phyloP scores from a whole-genome alignment of 2,797 vertebrate genomes.

The Myripristis jacobus region DNA sequence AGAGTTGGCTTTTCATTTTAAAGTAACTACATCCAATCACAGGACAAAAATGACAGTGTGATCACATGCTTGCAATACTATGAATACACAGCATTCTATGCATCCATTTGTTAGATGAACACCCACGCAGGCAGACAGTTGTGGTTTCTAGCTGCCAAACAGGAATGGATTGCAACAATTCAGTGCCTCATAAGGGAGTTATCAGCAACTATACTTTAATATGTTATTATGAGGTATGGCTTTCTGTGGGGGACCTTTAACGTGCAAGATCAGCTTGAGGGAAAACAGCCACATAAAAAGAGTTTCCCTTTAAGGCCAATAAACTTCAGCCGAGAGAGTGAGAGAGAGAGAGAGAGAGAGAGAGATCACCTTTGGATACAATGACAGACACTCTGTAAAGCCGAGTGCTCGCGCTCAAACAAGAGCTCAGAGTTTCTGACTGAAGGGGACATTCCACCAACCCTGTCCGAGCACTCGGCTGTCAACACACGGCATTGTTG shows the following conservation, averaged over 20 bases:
- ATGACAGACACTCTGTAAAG: constrained; percentile 43
- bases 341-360: too few species aligned
- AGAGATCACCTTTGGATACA: constrained; percentile 64
- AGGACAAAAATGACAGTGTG: constrained; percentile 3
- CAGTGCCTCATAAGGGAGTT: neutral
- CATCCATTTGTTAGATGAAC: constrained; percentile 28
- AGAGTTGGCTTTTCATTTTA: constrained; percentile 1
- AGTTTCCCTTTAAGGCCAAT: constrained; percentile 3
- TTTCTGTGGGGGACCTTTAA: neutral
- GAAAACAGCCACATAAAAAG: neutral
- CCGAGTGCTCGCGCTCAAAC: constrained; percentile 43
- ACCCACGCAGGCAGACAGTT: constrained; percentile 36
- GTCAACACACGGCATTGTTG: constrained; percentile 82
- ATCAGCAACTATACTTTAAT: neutral
- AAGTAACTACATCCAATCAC: neutral
- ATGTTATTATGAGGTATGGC: neutral
- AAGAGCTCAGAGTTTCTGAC: constrained; percentile 54
- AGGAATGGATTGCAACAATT: constrained; percentile 30
- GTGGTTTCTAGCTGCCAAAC: constrained; percentile 19
- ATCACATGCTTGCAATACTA: neutral
- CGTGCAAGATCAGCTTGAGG: neutral
- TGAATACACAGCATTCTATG: constrained; percentile 15
- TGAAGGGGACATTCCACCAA: constrained; percentile 77
- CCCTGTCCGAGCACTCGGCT: constrained; percentile 70
- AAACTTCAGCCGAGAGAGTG: constrained; percentile 30